These are phyloP conservation scores for Recurvirostra avosetta DNA, from an alignment of 2,113 vertebrate species.

Conservation along the genomic window DNA sequence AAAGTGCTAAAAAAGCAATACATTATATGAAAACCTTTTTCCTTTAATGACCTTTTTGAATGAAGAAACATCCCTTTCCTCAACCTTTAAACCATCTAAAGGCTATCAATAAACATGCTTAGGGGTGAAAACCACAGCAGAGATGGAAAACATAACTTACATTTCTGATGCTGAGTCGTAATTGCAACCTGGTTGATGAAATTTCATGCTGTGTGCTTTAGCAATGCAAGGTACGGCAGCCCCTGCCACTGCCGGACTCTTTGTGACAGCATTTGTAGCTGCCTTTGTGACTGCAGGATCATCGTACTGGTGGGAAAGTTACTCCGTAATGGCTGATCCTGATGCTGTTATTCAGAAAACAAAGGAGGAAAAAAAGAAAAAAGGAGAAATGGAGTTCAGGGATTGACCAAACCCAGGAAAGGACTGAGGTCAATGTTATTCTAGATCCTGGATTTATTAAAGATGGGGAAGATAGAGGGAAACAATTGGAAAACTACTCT, in stretches of 20 bases:
- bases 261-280: not conserved
- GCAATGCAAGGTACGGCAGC: not conserved
- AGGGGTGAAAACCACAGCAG: not conserved
- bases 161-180: not conserved
- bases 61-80: not conserved
- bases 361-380: not conserved
- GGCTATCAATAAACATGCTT: not conserved
- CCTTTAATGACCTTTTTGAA: not conserved
- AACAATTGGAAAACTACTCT: not conserved
- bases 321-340: not conserved
- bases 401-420: not conserved
- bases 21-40: not conserved
- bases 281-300: not conserved
- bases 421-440: not conserved
- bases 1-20: not conserved
- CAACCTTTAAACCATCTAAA: not conserved
- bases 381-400: not conserved
- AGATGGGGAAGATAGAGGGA: not conserved
- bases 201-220: not conserved
- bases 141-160: not conserved
- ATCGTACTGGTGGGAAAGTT: not conserved
- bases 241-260: not conserved
- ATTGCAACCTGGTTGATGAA: not conserved
- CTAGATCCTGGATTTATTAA: not conserved
- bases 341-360: not conserved